Evolutionary conservation across 1,140 invertebrate genomes (phyloP).

Genomic region (Leptoteleia sp.): DNA sequence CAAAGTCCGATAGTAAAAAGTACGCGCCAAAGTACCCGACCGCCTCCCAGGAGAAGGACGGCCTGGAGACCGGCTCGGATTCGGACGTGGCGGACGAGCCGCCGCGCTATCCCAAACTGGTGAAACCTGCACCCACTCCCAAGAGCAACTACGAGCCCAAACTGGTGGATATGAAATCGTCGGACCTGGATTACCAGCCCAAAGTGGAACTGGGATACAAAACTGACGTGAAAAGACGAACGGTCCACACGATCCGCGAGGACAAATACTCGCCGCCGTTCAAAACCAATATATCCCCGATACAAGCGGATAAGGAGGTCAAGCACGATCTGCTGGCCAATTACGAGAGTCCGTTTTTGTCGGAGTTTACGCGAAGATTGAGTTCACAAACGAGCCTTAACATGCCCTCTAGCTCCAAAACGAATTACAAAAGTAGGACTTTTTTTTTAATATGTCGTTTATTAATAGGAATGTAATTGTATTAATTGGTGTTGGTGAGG

Average conservation of each 20-base stretch:
- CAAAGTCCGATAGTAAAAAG: constrained; percentile 59
- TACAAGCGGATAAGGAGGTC: constrained; percentile 52
- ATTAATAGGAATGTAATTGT: no score
- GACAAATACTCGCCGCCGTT: constrained; percentile 68
- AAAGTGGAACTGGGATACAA: constrained; percentile 12
- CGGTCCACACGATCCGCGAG: constrained; percentile 58
- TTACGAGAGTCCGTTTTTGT: constrained; percentile 85
- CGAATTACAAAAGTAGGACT: constrained; percentile 73
- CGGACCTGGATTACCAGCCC: constrained; percentile 1
- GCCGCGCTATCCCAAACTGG: constrained; percentile 32
- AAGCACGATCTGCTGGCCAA: constrained; percentile 72
- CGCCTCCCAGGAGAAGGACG: constrained; percentile 78
- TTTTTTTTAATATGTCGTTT: no score
- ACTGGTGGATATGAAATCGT: constrained; percentile 50
- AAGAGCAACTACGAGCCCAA: constrained; percentile 38
- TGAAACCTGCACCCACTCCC: constrained; percentile 64
- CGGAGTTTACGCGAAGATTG: constrained; percentile 84
- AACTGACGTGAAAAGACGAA: constrained; percentile 42
- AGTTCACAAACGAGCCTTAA: constrained; percentile 82
- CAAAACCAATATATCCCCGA: constrained; percentile 70
- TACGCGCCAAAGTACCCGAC: constrained; percentile 13
- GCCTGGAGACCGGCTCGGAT: constrained; percentile 84
- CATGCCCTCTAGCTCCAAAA: constrained; percentile 66
- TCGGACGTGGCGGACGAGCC: constrained; percentile 75
- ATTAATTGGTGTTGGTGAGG: no score